Percentiles rank a stretch among this genome's conserved stretches.
Evolutionary conservation across 2,113 vertebrate species (phyloP).

Genomic region (Pipa parva): DNA sequence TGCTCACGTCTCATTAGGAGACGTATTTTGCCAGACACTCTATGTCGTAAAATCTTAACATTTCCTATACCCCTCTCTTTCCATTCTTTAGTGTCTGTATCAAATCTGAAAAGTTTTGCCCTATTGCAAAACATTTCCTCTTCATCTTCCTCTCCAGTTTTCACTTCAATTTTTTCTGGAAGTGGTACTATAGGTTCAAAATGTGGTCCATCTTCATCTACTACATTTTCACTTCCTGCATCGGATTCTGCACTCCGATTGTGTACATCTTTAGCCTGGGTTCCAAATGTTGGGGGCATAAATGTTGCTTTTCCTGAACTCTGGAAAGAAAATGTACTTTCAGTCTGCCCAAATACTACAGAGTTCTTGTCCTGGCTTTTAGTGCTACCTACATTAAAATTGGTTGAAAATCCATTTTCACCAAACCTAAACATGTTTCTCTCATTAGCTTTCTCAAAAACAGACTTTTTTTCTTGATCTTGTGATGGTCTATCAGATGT

Average conservation of each 20-base stretch:
- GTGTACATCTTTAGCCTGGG: slow-evolving; percentile 50
- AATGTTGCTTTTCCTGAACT: slow-evolving; percentile 62
- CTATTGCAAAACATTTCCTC: slow-evolving; percentile 93
- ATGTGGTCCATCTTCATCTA: slow-evolving; percentile 91
- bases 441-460: slow-evolving; percentile 53
- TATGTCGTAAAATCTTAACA: slow-evolving; percentile 92
- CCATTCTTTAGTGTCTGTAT: slow-evolving; percentile 89
- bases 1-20: slow-evolving; percentile 95
- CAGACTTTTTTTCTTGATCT: slow-evolving; percentile 65
- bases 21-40: slow-evolving; percentile 84
- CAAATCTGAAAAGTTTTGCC: slow-evolving; percentile 90
- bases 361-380: slow-evolving; percentile 57
- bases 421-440: slow-evolving; percentile 74
- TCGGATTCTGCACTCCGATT: slow-evolving; percentile 75
- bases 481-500: slow-evolving; percentile 80
- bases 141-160: slow-evolving; percentile 96
- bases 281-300: slow-evolving; percentile 53
- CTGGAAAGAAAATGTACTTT: slow-evolving; percentile 67
- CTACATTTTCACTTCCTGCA: slow-evolving; percentile 72
- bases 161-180: slow-evolving; percentile 94
- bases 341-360: slow-evolving; percentile 63
- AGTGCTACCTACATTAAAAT: slow-evolving; percentile 61
- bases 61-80: slow-evolving; percentile 93
- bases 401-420: slow-evolving; percentile 64
- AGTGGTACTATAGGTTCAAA: slow-evolving; percentile 97